A percentile compares a stretch with the other conserved stretches of the same genome.
Conservation (phyloP, 2,797 vertebrate species). For the Euphonia xanthogaster region DNA sequence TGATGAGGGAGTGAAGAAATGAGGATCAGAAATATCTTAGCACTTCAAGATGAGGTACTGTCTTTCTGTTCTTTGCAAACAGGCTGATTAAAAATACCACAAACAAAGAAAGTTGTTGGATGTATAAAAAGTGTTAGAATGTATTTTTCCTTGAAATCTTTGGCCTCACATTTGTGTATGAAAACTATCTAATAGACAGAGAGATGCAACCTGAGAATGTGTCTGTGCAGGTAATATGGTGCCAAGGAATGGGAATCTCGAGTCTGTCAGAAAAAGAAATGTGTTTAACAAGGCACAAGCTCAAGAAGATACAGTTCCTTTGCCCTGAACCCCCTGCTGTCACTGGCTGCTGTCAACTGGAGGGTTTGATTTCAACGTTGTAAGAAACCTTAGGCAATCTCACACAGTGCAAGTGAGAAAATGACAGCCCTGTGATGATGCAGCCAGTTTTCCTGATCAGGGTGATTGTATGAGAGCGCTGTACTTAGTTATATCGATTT, state of each 20-base stretch:
- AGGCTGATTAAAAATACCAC: not conserved
- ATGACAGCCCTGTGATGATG: conserved; percentile 59
- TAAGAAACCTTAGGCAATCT: conserved; percentile 37
- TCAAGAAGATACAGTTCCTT: not conserved
- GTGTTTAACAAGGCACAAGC: not conserved
- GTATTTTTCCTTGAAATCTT: not conserved
- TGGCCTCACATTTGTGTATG: not conserved
- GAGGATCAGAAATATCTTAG: not conserved
- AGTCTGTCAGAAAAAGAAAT: not conserved
- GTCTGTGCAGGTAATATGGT: accelerated
- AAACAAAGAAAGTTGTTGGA: not conserved
- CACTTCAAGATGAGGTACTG: not conserved
- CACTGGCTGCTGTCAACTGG: not conserved
- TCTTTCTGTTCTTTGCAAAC: not conserved
- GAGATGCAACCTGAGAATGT: not conserved
- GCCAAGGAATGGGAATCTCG: not conserved
- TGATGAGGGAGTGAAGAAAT: not conserved
- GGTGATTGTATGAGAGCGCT: conserved; percentile 62
- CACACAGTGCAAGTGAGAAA: conserved; percentile 47
- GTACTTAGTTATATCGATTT: conserved; percentile 75
- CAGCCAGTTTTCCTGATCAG: conserved; percentile 63
- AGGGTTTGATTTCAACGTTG: conserved; percentile 58
- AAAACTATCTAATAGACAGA: not conserved
- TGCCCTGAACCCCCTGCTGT: not conserved
- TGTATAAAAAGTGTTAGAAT: not conserved